Evolutionary conservation across 2,888 invertebrate genomes (phyloP).

Genomic region (Scelioninae gen. 2): DNA sequence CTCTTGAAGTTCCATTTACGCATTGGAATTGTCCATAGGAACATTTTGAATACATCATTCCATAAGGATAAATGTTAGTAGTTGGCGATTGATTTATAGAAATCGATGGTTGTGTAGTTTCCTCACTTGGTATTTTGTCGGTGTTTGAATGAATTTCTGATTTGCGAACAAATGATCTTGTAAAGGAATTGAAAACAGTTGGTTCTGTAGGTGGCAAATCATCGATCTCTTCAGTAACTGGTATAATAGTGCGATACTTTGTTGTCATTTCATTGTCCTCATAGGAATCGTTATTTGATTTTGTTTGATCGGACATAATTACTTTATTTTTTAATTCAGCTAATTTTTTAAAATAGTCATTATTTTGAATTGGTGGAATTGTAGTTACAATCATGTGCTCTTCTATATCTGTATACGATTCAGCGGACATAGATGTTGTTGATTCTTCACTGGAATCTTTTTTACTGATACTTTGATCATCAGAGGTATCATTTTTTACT

Average conservation of each 20-base stretch:
- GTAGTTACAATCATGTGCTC: conserved; percentile 29
- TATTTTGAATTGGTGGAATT: conserved; percentile 5
- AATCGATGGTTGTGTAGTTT: conserved; percentile 1
- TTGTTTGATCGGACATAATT: conserved; percentile 32
- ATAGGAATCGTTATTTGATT: conserved; percentile 13
- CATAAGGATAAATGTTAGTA: conserved; percentile 12
- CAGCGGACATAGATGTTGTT: conserved; percentile 10
- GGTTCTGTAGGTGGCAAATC: conserved; percentile 56
- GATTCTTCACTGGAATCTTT: conserved; percentile 37
- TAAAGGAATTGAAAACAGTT: conserved; percentile 40
- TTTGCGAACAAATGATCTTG: conserved; percentile 38
- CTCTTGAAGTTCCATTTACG: too few species aligned
- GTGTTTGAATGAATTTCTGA: conserved; percentile 22
- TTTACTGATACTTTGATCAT: conserved; percentile 45
- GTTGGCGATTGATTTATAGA: conserved; percentile 3
- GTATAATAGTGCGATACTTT: conserved; percentile 68
- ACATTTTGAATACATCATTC: conserved; percentile 76
- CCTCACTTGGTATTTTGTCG: conserved; percentile 6
- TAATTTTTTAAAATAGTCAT: not conserved
- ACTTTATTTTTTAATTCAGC: conserved; percentile 43
- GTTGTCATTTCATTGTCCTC: conserved; percentile 39
- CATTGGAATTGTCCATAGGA: too few species aligned
- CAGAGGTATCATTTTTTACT: conserved; percentile 65
- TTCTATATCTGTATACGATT: conserved; percentile 11
- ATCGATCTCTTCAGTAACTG: conserved; percentile 71